phyloP scores from a whole-genome alignment of 1,140 invertebrate species.

The Drosophila athabasca region DNA sequence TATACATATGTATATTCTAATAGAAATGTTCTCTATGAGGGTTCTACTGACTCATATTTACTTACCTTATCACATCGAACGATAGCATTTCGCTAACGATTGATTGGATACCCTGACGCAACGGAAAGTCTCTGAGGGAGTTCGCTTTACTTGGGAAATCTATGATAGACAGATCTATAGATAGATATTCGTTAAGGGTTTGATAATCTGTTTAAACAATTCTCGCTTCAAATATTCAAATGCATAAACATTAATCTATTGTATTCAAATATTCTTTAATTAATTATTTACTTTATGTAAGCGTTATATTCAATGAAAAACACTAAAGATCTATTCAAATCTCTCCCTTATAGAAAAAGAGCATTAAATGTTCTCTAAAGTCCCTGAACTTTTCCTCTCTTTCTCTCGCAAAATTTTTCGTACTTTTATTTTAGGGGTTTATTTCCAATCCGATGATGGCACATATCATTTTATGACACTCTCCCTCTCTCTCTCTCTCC shows the following conservation, averaged over 20 bases:
- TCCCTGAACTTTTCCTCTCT: slow-evolving; percentile 1
- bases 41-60: slow-evolving; percentile 26
- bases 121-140: background rate
- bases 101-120: slow-evolving; percentile 6
- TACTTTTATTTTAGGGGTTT: slow-evolving; percentile 30
- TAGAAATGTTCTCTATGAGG: slow-evolving; percentile 12
- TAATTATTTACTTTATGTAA: no score
- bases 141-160: no score
- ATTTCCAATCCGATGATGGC: slow-evolving; percentile 61
- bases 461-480: slow-evolving; percentile 42
- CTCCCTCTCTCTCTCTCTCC: background rate
- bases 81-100: slow-evolving; percentile 3
- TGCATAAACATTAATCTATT: no score
- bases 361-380: slow-evolving; percentile 26
- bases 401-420: background rate
- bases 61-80: slow-evolving; percentile 18
- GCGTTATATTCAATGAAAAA: no score
- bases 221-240: no score
- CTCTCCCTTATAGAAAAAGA: slow-evolving; percentile 20
- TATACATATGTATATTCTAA: background rate
- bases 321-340: no score
- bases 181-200: background rate
- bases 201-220: no score
- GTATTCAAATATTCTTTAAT: no score
- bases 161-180: slow-evolving; percentile 1